Evolutionary conservation across 2,113 vertebrate species (phyloP), one percentile per base, ranked within the genome.

Genomic region (Anseranas semipalmata): DNA sequence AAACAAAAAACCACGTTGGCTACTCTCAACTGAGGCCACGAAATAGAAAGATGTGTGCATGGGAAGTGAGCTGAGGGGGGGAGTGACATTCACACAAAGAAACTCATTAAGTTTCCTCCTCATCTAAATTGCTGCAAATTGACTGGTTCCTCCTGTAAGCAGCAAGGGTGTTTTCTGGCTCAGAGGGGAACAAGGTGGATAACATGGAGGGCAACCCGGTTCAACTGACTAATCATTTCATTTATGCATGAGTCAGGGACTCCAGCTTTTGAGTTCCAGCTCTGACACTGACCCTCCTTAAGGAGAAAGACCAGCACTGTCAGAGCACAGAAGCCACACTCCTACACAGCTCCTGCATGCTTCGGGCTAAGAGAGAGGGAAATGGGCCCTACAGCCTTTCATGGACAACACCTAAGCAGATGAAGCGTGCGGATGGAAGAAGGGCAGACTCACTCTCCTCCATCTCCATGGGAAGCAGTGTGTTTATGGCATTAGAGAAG

Each of bases 401-500:
- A 30, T 33, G 58, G 27, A 4, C 21, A 46, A 13, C 30, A 30
- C 1, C 3, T 28, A 24, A 10, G 11, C 35, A 50, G 22, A 82
- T 58, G 15, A 14, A 0, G 0, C 0, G 1, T 12, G 9, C 0
- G 0, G 48, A 30, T 11, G 74, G 30, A 46, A 13, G 28, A 45
- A 67, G 50, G 48, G 18, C 24, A 33, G 19, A 32, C 1, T 0
- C 11, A 12, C 5, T 5, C 15, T 45, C 41, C 52, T n/a, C 22
- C 8, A 18, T 5, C 20, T 48, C 32, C 22, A 56, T 2, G 7
- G 52, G 30, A 52, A 46, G 43, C 21, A 89, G 39, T 41, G 6
- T 7, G 7, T 39, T 45, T 14, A 6, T 18, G 37, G 27, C 0
- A 0, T 46, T 30, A 43, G 37, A 75, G 37, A 17, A 43, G 16